Evolutionary conservation across 2,797 vertebrate genomes (phyloP).

Genomic region (Pseudopleuronectes americanus): DNA sequence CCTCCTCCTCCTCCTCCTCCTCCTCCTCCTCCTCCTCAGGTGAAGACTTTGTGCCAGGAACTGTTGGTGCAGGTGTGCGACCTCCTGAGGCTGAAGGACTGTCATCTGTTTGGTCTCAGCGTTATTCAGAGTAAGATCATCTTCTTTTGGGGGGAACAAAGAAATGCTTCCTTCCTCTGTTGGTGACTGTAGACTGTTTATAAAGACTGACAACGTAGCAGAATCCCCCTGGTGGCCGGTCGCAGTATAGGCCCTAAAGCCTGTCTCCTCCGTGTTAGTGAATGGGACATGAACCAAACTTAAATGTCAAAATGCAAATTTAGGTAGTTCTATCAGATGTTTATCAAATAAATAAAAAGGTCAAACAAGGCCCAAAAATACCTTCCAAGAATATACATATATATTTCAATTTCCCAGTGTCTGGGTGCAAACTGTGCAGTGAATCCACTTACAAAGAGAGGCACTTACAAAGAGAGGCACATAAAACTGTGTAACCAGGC

Average conservation of each 20-base stretch:
- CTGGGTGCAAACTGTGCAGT: background rate
- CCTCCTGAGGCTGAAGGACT: conserved; percentile 95
- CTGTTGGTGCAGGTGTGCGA: conserved; percentile 97
- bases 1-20: background rate
- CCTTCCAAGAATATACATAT: no score
- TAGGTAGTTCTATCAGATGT: no score
- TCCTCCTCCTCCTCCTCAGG: conserved; percentile 76
- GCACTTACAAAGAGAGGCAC: background rate
- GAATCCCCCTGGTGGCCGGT: no score
- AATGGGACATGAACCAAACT: no score
- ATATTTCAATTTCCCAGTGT: background rate
- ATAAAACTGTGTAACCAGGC: conserved; percentile 21
- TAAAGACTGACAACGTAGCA: no score
- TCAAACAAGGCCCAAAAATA: no score
- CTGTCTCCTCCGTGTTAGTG: no score
- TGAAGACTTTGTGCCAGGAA: conserved; percentile 96
- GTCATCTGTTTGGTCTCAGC: conserved; percentile 97
- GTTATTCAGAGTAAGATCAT: conserved; percentile 94
- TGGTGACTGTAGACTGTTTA: no score
- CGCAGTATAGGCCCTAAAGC: no score
- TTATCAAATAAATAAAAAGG: no score
- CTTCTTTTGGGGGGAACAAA: background rate
- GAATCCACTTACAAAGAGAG: background rate
- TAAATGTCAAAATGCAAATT: no score
- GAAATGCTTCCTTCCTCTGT: no score